Percentiles rank a stretch among this genome's conserved stretches.
Evolutionary conservation across 2,797 vertebrate species (phyloP).

Genomic region (Semaprochilodus insignis): DNA sequence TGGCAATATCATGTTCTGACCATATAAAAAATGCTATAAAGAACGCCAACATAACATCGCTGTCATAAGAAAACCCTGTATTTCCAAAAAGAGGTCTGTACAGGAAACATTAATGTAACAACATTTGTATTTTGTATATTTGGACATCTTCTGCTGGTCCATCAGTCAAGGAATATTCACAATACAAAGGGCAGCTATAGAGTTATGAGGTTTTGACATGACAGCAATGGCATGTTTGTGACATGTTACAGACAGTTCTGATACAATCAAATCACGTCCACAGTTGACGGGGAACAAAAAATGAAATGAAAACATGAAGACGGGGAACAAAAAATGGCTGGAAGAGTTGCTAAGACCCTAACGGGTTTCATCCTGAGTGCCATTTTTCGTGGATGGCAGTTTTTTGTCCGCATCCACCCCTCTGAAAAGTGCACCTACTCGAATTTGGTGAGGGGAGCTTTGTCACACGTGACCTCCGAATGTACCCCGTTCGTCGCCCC

Average conservation of each 20-base stretch:
- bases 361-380: not conserved
- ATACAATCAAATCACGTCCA: not conserved
- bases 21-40: not conserved
- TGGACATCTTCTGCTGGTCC: not conserved
- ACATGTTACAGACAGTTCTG: not conserved
- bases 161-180: not conserved
- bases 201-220: not conserved
- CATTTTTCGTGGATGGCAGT: slow-evolving; percentile 53
- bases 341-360: not conserved
- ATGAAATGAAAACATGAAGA: not conserved
- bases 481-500: slow-evolving; percentile 52
- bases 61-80: not conserved
- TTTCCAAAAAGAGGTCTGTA: not conserved
- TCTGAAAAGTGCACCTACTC: slow-evolving; percentile 71
- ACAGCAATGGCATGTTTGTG: not conserved
- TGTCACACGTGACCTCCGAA: slow-evolving; percentile 78
- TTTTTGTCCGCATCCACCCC: slow-evolving; percentile 34
- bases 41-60: not conserved
- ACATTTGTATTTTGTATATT: too few relatives aligned
- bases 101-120: not conserved
- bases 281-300: too few relatives aligned
- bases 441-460: slow-evolving; percentile 79
- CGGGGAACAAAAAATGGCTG: slow-evolving; percentile 51
- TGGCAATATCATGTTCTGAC: too few relatives aligned
- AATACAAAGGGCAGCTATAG: not conserved